A percentile compares a stretch with the other conserved stretches of the same genome.
Conservation (phyloP, 2,797 vertebrate species). For the Pseudocheirus occidentalis region DNA sequence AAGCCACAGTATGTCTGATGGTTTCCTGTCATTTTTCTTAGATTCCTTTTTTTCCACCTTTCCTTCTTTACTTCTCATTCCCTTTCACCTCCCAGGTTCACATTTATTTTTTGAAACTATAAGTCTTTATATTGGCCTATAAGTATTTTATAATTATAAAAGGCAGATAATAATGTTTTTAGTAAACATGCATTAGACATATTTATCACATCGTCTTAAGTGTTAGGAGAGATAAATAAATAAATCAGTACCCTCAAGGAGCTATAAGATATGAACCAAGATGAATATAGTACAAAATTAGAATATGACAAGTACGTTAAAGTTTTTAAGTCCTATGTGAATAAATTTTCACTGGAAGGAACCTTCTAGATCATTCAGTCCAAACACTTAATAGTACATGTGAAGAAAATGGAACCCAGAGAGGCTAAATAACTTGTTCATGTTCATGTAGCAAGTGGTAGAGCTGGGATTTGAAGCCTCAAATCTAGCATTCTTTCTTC, state of each 20-base stretch:
- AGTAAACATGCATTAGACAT: background rate
- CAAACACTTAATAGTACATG: background rate
- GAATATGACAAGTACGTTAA: background rate
- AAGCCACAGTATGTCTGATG: background rate
- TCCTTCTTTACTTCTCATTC: background rate
- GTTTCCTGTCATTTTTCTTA: slow-evolving; percentile 33
- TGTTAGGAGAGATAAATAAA: background rate
- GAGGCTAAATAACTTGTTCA: background rate
- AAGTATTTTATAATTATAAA: background rate
- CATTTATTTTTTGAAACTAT: background rate
- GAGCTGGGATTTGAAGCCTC: background rate
- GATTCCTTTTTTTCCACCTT: background rate
- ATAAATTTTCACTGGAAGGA: background rate
- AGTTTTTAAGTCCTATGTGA: background rate
- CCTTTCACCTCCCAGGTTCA: background rate
- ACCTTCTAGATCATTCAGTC: background rate
- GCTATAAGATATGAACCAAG: background rate
- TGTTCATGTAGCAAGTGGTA: background rate
- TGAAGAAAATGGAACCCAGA: background rate
- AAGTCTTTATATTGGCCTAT: background rate
- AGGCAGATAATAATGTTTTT: background rate
- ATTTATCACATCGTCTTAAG: background rate
- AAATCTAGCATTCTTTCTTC: background rate
- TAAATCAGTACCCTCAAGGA: background rate
- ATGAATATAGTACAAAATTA: background rate